Percentiles rank a stretch among this genome's conserved stretches.
Evolutionary conservation across 2,113 vertebrate species (phyloP).

Genomic region (Scopus umbretta): DNA sequence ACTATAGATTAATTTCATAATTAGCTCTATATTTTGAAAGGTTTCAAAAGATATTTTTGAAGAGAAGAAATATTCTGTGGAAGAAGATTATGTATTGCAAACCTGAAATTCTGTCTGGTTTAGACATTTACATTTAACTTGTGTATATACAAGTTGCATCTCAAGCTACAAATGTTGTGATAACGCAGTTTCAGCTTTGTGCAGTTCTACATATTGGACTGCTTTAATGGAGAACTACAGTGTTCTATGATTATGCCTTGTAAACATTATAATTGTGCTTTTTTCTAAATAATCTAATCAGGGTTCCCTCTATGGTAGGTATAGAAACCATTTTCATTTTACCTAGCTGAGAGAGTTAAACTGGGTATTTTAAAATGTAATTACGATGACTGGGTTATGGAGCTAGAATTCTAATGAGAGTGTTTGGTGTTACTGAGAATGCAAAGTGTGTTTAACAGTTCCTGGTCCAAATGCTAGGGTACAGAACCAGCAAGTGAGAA

Average conservation of each 20-base stretch:
- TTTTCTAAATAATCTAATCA: neutral
- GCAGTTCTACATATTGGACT: neutral
- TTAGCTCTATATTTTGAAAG: neutral
- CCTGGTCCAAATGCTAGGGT: neutral
- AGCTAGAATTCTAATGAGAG: neutral
- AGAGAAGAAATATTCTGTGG: neutral
- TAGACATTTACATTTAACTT: neutral
- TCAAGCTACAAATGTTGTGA: neutral
- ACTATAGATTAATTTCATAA: neutral
- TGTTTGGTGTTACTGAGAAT: neutral
- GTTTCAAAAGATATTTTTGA: neutral
- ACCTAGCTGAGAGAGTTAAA: neutral
- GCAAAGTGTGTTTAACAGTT: neutral
- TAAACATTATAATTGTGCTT: neutral
- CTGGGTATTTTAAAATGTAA: neutral
- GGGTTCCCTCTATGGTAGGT: neutral
- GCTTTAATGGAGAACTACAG: neutral
- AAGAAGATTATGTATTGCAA: neutral
- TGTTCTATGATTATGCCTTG: neutral
- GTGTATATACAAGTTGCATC: neutral
- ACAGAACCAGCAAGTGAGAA: neutral
- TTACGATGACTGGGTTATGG: neutral
- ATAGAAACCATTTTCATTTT: neutral
- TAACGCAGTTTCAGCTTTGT: neutral
- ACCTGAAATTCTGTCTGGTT: neutral